phyloP scores from a whole-genome alignment of 2,888 invertebrate species.

The Drosophila seclusa region DNA sequence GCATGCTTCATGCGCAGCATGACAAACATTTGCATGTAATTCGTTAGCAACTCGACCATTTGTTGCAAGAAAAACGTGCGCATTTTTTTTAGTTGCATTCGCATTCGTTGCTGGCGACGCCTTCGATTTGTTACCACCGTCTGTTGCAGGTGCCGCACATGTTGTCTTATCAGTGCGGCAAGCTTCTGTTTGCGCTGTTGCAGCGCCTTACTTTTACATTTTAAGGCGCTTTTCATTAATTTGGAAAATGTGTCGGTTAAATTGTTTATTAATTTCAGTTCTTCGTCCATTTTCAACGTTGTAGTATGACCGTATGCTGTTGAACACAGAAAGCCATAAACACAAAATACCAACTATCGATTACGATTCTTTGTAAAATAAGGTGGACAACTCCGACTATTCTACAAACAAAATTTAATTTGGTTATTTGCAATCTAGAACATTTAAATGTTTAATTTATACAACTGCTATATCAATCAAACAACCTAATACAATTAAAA shows the following conservation, averaged over 20 bases:
- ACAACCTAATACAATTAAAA: not conserved
- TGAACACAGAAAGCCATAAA: not conserved
- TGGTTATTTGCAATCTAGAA: not conserved
- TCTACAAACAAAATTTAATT: not conserved
- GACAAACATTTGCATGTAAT: constrained; percentile 73
- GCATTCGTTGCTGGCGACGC: constrained; percentile 69
- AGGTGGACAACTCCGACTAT: not conserved
- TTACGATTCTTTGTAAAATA: not conserved
- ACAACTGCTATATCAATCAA: not conserved
- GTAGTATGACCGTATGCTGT: constrained; percentile 7
- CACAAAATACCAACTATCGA: not conserved
- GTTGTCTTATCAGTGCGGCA: constrained; percentile 65
- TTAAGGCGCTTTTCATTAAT: constrained; percentile 17
- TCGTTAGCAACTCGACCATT: constrained; percentile 77
- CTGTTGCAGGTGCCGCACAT: constrained; percentile 76
- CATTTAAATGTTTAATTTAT: not conserved
- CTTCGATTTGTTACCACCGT: constrained; percentile 77
- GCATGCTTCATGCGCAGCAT: constrained; percentile 54
- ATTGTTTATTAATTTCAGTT: constrained; percentile 47
- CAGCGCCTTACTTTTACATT: not conserved
- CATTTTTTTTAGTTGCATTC: constrained; percentile 66
- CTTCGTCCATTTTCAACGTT: constrained; percentile 47
- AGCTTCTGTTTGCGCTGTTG: constrained; percentile 44
- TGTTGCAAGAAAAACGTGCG: constrained; percentile 79
- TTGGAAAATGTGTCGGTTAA: constrained; percentile 44